phyloP scores from a whole-genome alignment of 2,888 invertebrate species.

The Oscheius onirici region DNA sequence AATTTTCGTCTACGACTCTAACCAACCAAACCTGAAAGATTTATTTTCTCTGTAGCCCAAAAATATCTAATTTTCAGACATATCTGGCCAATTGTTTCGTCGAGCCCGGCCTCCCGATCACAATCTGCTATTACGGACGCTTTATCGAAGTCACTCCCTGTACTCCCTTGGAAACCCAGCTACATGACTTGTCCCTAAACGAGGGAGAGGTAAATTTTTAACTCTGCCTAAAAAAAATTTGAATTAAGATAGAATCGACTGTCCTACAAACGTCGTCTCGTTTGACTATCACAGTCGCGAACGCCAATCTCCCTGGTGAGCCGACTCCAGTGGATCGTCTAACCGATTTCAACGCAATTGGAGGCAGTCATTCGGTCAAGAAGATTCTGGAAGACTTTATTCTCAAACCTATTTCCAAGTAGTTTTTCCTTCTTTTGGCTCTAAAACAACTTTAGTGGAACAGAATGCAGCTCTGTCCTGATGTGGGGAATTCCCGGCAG shows the following conservation, averaged over 20 bases:
- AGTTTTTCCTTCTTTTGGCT: conserved; percentile 3
- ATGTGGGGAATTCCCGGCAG: conserved; percentile 64
- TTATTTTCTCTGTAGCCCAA: no score
- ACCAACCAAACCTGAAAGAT: no score
- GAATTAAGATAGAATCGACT: neutral
- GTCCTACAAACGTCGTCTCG: neutral
- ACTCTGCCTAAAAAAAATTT: neutral
- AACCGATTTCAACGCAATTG: conserved; percentile 30
- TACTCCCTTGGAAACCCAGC: conserved; percentile 34
- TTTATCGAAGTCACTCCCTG: conserved; percentile 36
- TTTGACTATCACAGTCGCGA: neutral
- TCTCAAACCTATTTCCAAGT: conserved; percentile 40
- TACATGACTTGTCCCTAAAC: conserved; percentile 35
- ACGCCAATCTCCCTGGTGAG: neutral
- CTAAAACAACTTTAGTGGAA: conserved; percentile 26
- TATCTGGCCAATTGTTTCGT: conserved; percentile 49
- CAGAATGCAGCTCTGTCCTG: conserved; percentile 53
- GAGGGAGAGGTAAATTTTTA: conserved; percentile 18
- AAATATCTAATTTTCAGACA: conserved; percentile 24
- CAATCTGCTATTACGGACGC: conserved; percentile 46
- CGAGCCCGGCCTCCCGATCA: conserved; percentile 33
- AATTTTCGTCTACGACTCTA: no score
- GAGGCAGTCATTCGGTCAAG: conserved; percentile 39
- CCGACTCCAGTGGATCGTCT: neutral
- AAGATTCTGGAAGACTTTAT: conserved; percentile 33